Evolutionary conservation across 2,113 vertebrate species (phyloP), one percentile per base, ranked within the genome.

Genomic region (Cricetomys ansorgei): DNA sequence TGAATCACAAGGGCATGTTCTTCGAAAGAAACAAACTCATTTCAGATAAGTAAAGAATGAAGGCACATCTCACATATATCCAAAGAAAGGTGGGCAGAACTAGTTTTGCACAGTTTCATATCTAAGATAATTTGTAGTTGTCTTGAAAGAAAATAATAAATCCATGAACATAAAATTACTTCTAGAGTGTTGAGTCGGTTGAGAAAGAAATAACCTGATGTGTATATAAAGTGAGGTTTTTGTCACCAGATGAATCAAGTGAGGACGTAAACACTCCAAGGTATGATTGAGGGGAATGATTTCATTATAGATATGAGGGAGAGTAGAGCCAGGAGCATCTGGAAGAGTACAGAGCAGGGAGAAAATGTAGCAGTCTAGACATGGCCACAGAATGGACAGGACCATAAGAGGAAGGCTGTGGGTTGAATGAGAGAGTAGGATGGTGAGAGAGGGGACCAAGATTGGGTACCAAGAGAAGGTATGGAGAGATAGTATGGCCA

Each of bases 121-220:
- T 11, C 29, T 73, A 88, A 48, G 16, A 10, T 55, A 55, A 77
- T 48, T 86, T 43, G 19, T 0, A 1, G 1, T 67, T 7, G 40
- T 96, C 15, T 65, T 92, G 75, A 73, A 43, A 7, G n/a, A 85
- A 84, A 84, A 67, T 79, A 87, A 48, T 12, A 48, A 75, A 89
- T 55, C 43, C 73, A 2, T 92, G 34, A 92, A 62, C 37, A 62
- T 43, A 92, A 65, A 88, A 85, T 87, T 95, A 53, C 11, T 45
- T 43, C 53, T 3, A 91, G 9, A 25, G 0, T 17, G 2, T 27
- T 80, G 65, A 81, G 43, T 77, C 31, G 10, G 3, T 37, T 70
- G 4, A 89, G 13, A 43, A 92, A 17, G 57, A 7, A 48, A 1
- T 55, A 37, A 70, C 25, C 17, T 84, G 64, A 80, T 43, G n/a